phyloP scores from a whole-genome alignment of 1,140 invertebrate species.

The Bicyclus anynana region DNA sequence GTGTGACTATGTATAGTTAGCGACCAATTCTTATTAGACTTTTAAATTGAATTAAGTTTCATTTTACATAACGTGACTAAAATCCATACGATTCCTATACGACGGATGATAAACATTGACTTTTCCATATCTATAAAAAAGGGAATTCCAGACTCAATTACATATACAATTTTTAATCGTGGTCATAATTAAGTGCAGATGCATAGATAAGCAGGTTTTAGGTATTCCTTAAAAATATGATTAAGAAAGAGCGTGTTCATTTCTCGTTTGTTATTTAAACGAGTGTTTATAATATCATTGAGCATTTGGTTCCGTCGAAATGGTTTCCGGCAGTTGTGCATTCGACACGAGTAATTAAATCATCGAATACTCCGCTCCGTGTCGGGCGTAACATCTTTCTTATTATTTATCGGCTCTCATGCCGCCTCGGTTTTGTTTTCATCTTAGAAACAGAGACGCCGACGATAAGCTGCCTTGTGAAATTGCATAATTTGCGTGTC shows the following conservation, averaged over 20 bases:
- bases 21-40: no score
- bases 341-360: conserved; percentile 27
- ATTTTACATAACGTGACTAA: no score
- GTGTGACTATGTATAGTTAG: no score
- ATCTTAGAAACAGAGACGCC: background rate
- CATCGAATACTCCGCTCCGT: conserved; percentile 16
- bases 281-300: conserved; percentile 19
- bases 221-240: conserved; percentile 4
- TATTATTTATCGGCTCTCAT: conserved; percentile 1
- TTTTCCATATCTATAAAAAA: background rate
- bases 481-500: background rate
- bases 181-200: conserved; percentile 1
- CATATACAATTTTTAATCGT: background rate
- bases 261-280: conserved; percentile 21
- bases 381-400: conserved; percentile 16
- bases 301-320: conserved; percentile 26
- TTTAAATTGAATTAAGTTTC: no score
- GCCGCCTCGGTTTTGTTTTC: conserved; percentile 3
- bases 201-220: conserved; percentile 2
- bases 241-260: conserved; percentile 7
- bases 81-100: no score
- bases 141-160: background rate
- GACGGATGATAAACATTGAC: background rate
- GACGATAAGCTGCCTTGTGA: background rate
- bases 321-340: conserved; percentile 26